Evolutionary conservation across 1,140 invertebrate species (phyloP).

Genomic region (Scaptomyza hsui): DNA sequence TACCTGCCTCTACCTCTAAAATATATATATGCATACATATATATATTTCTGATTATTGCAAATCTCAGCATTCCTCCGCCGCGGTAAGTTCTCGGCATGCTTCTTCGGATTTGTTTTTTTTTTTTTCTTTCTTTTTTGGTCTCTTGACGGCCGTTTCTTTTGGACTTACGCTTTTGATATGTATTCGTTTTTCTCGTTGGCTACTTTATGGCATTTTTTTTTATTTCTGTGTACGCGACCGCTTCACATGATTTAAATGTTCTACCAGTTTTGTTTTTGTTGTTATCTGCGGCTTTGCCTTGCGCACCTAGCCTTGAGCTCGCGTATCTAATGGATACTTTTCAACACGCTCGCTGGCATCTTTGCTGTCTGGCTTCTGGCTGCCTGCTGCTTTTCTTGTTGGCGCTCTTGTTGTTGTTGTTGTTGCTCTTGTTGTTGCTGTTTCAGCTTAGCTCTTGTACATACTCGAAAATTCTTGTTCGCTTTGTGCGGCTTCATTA

Average conservation of each 20-base stretch:
- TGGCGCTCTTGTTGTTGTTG: constrained; percentile 6
- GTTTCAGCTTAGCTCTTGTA: constrained; percentile 16
- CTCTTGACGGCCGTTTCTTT: constrained; percentile 44
- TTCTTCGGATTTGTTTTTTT: constrained; percentile 29
- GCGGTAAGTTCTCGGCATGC: constrained; percentile 87
- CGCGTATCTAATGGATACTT: constrained; percentile 78
- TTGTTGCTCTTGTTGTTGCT: constrained; percentile 12
- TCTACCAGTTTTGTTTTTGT: constrained; percentile 63
- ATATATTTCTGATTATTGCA: constrained; percentile 62
- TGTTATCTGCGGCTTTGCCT: constrained; percentile 44
- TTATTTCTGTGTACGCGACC: constrained; percentile 21
- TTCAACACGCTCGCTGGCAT: constrained; percentile 59
- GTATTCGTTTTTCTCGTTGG: constrained; percentile 52
- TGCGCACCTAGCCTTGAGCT: constrained; percentile 63
- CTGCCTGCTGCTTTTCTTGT: constrained; percentile 43
- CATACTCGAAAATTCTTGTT: constrained; percentile 30
- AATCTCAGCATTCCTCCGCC: constrained; percentile 87
- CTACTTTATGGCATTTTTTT: constrained; percentile 48
- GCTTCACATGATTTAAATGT: constrained; percentile 71
- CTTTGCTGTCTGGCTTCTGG: constrained; percentile 37
- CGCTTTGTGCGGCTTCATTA: constrained; percentile 45
- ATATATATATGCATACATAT: constrained; percentile 36
- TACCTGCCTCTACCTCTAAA: constrained; percentile 23
- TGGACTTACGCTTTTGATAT: constrained; percentile 58
- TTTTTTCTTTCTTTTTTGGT: constrained; percentile 39